Evolutionary conservation across 2,888 invertebrate species (phyloP).

Genomic region (Euphydryas editha): DNA sequence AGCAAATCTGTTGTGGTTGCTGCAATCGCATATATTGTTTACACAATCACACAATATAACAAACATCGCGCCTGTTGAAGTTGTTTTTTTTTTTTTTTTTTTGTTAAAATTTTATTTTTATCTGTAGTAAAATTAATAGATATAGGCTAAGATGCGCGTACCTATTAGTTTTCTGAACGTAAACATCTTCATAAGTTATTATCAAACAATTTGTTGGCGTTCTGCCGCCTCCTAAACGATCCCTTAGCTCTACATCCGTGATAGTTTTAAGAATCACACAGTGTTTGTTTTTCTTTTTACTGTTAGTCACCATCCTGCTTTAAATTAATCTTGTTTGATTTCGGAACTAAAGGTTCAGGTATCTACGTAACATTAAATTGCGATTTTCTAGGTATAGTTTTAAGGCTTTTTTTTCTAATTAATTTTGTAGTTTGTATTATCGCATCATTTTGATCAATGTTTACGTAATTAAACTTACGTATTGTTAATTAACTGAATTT

Average conservation of each 20-base stretch:
- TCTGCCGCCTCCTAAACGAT: conserved; percentile 49
- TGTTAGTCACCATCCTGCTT: conserved; percentile 35
- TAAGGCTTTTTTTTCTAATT: background rate
- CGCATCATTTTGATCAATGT: background rate
- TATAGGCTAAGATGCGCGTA: background rate
- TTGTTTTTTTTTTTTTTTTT: too few relatives aligned
- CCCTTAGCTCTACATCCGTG: conserved; percentile 46
- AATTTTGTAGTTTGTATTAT: background rate
- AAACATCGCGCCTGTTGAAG: too few relatives aligned
- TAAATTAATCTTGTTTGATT: conserved; percentile 37
- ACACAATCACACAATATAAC: too few relatives aligned
- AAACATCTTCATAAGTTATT: conserved; percentile 36
- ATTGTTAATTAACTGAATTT: too few relatives aligned
- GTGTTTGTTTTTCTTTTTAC: conserved; percentile 50
- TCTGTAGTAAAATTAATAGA: conserved; percentile 1
- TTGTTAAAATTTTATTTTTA: too few relatives aligned
- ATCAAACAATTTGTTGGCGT: conserved; percentile 51
- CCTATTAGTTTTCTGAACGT: conserved; percentile 13
- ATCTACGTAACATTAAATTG: background rate
- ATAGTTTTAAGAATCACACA: conserved; percentile 52
- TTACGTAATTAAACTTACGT: too few relatives aligned
- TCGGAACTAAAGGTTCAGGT: conserved; percentile 22
- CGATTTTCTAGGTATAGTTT: background rate
- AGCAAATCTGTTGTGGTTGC: too few relatives aligned
- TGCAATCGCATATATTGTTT: too few relatives aligned